Base-by-base conservation (phyloP, 1,140 invertebrate genomes). In the Aleiodes sp. region DNA sequence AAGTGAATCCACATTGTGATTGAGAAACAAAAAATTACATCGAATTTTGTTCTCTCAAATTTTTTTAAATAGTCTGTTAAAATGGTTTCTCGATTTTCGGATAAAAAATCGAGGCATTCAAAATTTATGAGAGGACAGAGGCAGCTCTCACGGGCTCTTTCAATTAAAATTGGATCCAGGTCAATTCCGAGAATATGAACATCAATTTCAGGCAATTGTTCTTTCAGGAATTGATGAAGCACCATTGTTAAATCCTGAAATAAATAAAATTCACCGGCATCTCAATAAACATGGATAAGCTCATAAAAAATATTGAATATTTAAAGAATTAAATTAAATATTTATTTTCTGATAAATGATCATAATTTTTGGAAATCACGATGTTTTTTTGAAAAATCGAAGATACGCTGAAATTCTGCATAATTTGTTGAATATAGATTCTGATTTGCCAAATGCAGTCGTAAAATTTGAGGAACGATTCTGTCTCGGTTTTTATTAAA, bases 1-100 rank as follows among this genome's bases (percentile, higher is more conserved):
- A 95, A 77, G 82, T 95, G 94, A 73, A 95, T 93, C 94, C 94
- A 95, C 93, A 95, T 94, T 12, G 93, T 94, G 10, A 94, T 88
- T 14, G 93, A 94, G 82, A 95, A 94, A 78, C 92, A 93, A 80
- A 93, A 94, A 26, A 89, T 86, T 12, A 90, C 86, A 83, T 94
- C 90, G 83, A 95, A 95, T 69, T 83, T 84, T 1, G 74, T 59
- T 64, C 84, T 87, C 1, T 83, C 73, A 66, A 85, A 65, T 0
- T 69, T 70, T 7, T 76, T 59, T 60, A 91, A 76, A 79, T 88
- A 90, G 0, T 78, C 56, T 3, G 81, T 69, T 4, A 92, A 75
- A 8, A 77, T 28, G 4, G 81, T 52, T 41, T 82, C 74, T 7
- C 84, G 78, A 14, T 79, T 68, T n/a, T 86, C 75, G 24, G 85